Evolutionary conservation across 2,888 invertebrate genomes (phyloP).

Genomic region (Spodoptera littoralis): DNA sequence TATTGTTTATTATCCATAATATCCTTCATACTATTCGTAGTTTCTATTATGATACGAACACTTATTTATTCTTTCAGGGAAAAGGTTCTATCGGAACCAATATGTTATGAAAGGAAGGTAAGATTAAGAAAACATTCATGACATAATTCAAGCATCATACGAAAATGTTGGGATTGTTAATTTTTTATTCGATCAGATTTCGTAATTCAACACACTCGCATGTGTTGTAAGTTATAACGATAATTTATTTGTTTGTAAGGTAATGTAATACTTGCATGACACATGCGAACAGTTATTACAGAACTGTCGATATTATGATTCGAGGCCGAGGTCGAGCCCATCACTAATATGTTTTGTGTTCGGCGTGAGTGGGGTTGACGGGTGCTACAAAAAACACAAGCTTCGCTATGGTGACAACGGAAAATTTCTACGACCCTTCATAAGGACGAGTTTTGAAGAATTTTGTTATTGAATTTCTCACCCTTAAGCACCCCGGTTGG

Average conservation of each 20-base stretch:
- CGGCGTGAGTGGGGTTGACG: slow-evolving; percentile 82
- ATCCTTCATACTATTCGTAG: slow-evolving; percentile 15
- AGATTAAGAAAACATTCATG: slow-evolving; percentile 10
- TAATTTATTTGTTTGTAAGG: slow-evolving; percentile 34
- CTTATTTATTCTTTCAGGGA: no score
- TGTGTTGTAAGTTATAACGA: slow-evolving; percentile 25
- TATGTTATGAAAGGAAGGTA: no score
- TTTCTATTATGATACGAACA: no score
- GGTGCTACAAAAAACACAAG: slow-evolving; percentile 80
- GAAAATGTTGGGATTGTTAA: no score
- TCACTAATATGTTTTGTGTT: slow-evolving; percentile 71
- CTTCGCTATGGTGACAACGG: slow-evolving; percentile 79
- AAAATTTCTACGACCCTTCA: slow-evolving; percentile 76
- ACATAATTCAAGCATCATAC: slow-evolving; percentile 16
- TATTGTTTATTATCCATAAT: slow-evolving; percentile 16
- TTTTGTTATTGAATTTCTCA: slow-evolving; percentile 82
- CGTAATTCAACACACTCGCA: slow-evolving; percentile 30
- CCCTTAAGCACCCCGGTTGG: slow-evolving; percentile 63
- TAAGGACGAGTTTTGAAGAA: slow-evolving; percentile 73
- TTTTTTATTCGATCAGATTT: slow-evolving; percentile 9
- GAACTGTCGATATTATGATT: slow-evolving; percentile 42
- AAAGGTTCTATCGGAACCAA: no score
- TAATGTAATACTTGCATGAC: slow-evolving; percentile 36
- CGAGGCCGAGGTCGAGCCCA: slow-evolving; percentile 43
- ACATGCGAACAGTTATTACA: slow-evolving; percentile 2